Base-by-base conservation (phyloP, 2,888 invertebrate genomes). In the Ramazzottius varieornatus region DNA sequence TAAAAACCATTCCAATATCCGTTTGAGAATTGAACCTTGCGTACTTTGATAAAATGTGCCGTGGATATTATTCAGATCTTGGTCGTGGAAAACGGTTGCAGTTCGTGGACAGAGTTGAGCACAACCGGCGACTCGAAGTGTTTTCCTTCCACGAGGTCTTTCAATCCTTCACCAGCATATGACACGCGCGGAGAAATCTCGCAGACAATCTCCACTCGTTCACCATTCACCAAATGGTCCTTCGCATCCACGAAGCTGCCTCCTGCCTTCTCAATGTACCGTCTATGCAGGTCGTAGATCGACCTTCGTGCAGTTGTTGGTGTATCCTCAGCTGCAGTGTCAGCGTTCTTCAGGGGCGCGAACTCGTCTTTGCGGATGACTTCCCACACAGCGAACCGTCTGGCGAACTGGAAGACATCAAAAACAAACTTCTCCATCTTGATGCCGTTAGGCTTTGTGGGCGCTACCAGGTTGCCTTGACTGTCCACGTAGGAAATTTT, bases 381-480 rank as follows among this genome's bases (percentile, higher is more conserved):
- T 78, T 96, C 92, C 83, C 93, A 87, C 2, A 89, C 88, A 16
- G 86, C 89, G 73, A 98, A 88, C 71, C 84, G 85, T 69, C 78
- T 79, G 0, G 93, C 84, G 76, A 89, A 91, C 72, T 86, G 86
- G 73, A 99, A 98, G 0, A 96, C 93, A 76, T 99, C 98, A 75
- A 99, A 99, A 13, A 99, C 88, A 75, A 99, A 99, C 76, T 96
- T 98, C 74, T 99, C 98, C 78, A 99, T 86, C 79, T 99, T 99
- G 69, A 98, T 89, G 13, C 96, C 98, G 72, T 98, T 98, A 0
- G 90, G 84, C 68, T 83, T 82, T 0, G 82, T 81, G 0, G 98
- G 94, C 68, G 82, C 84, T 46, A 83, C 79, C 64, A 82, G 80
- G 29, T 82, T 78, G 1, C 89, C 88, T n/a, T 72, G 70, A 8